A percentile compares a stretch with the other conserved stretches of the same genome.
Evolutionary conservation across 2,888 invertebrate genomes (phyloP).

Genomic region (Nasonia oneida): DNA sequence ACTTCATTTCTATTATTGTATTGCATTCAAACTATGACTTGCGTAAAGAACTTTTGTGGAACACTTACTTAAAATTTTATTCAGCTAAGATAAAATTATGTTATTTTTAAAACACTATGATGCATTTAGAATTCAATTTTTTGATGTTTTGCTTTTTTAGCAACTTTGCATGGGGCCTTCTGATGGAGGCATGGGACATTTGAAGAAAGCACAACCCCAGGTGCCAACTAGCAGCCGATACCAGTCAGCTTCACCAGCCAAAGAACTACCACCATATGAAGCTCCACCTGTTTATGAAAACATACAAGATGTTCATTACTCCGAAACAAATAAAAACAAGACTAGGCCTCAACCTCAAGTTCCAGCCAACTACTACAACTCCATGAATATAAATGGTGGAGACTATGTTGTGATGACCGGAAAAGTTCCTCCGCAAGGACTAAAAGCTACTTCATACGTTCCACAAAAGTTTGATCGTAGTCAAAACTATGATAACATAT

Average conservation of each 20-base stretch:
- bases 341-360: slow-evolving; percentile 80
- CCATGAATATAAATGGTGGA: slow-evolving; percentile 86
- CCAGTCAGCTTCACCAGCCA: slow-evolving; percentile 81
- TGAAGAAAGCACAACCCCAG: slow-evolving; percentile 91
- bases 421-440: slow-evolving; percentile 75
- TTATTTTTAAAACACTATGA: background rate
- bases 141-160: background rate
- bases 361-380: slow-evolving; percentile 75
- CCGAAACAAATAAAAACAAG: slow-evolving; percentile 72
- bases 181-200: slow-evolving; percentile 67
- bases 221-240: slow-evolving; percentile 84
- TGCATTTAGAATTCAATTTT: background rate
- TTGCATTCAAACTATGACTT: background rate
- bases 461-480: slow-evolving; percentile 69
- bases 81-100: background rate
- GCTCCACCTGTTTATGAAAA: slow-evolving; percentile 84
- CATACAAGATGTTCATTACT: slow-evolving; percentile 81
- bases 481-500: slow-evolving; percentile 74
- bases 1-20: background rate
- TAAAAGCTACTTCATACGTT: slow-evolving; percentile 67
- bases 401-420: slow-evolving; percentile 93
- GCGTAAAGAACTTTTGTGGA: background rate
- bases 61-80: background rate
- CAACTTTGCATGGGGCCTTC: slow-evolving; percentile 42
- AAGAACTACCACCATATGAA: slow-evolving; percentile 81